Percentiles rank a stretch among this genome's conserved stretches.
Conservation (phyloP, 2,797 vertebrate genomes). For the Catostomus latipinnis region DNA sequence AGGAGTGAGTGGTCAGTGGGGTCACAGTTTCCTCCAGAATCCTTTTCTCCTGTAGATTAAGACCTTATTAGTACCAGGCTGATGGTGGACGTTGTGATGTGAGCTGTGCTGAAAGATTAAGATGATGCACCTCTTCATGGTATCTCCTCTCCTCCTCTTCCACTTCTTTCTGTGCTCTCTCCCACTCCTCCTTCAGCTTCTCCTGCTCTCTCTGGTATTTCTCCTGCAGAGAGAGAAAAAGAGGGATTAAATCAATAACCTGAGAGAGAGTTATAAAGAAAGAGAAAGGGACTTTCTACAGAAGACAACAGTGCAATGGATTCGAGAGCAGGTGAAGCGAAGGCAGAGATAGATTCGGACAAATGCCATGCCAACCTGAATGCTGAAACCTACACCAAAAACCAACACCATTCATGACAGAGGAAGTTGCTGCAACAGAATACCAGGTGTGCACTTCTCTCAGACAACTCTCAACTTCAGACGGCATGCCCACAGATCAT, state of each 20-base stretch:
- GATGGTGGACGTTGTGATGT: neutral
- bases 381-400: neutral
- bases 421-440: conserved; percentile 15
- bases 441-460: conserved; percentile 2
- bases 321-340: neutral
- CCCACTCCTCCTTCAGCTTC: conserved; percentile 96
- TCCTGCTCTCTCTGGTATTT: conserved; percentile 94
- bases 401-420: too few relatives aligned
- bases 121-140: conserved; percentile 85
- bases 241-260: neutral
- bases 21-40: conserved; percentile 94
- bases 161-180: conserved; percentile 94
- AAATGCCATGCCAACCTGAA: neutral
- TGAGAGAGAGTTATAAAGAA: neutral
- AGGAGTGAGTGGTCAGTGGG: conserved; percentile 79
- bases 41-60: conserved; percentile 82
- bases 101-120: neutral
- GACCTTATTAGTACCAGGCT: neutral
- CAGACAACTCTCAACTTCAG: too few relatives aligned
- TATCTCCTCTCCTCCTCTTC: conserved; percentile 95
- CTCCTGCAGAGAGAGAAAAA: conserved; percentile 78
- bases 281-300: neutral
- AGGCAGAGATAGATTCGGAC: neutral
- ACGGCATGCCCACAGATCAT: too few relatives aligned
- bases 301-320: neutral